Evolutionary conservation across 2,113 vertebrate species (phyloP), one percentile per base, ranked within the genome.

Genomic region (Dromiciops gliroides): DNA sequence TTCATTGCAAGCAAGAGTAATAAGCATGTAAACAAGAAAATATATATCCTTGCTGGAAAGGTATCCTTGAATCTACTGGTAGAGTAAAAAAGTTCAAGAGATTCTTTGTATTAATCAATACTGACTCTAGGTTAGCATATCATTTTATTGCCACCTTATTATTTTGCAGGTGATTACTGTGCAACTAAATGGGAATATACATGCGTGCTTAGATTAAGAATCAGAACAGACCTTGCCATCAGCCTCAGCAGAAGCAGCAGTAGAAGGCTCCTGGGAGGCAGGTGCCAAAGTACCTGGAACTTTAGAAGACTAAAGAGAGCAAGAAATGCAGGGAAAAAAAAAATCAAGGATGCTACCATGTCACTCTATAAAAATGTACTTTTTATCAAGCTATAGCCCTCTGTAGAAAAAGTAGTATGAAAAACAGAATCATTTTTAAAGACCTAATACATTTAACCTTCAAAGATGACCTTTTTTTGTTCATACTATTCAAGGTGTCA

Each of bases 151-250:
- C 16, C 67, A 83, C n/a, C 37, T 83, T 93, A 60, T 51, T 91
- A 51, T 93, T 94, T 95, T 89, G 90, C 93, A 95, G 75, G 94
- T 83, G 93, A 67, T 47, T 48, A 67, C 37, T 91, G 94, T 49
- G 96, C 91, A 98, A 98, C 94, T 95, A 98, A 91, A 95, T 92
- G 97, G 56, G 93, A 96, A 92, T 0, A 60, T 95, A 97, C 99
- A 99, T 99, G 99, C 99, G 98, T 95, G 98, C 96, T 98, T 98
- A 99, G 97, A 98, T 95, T 98, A 98, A 94, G 96, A 97, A 96
- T 96, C 96, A 97, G 97, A 98, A 99, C 99, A 99, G 99, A 99
- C 99, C 99, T 99, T 99, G 98, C 98, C 98, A 98, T 99, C 99
- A 97, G 98, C 98, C 98, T 99, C 98, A 96, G 98, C 98, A 98